Conservation (phyloP, 2,888 invertebrate genomes). For the Cataglyphis rosenhaueri region DNA sequence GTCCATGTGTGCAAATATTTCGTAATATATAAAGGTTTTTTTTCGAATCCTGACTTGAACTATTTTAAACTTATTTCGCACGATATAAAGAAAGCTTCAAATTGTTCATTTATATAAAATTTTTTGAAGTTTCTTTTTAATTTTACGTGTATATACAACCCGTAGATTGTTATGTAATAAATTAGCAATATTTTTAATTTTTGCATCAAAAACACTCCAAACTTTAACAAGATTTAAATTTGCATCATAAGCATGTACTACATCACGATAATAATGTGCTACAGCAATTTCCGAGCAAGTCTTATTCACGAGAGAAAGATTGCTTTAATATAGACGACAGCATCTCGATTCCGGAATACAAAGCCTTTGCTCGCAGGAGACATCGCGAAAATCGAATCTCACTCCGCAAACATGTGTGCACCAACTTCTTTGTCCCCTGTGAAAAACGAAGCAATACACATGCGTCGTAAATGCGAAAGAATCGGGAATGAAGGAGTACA, state of each 20-base stretch:
- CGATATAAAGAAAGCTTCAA: not conserved
- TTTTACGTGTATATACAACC: not conserved
- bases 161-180: not conserved
- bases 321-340: not conserved
- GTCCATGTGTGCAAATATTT: too few relatives aligned
- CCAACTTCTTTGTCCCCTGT: slow-evolving; percentile 54
- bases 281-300: not conserved
- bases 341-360: slow-evolving; percentile 9
- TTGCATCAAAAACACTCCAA: not conserved
- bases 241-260: not conserved
- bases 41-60: not conserved
- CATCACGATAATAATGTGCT: not conserved
- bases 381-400: slow-evolving; percentile 56
- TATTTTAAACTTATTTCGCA: not conserved
- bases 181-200: not conserved
- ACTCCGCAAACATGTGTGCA: not conserved
- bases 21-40: not conserved
- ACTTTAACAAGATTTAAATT: not conserved
- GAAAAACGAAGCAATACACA: slow-evolving; percentile 3
- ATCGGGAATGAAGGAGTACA: slow-evolving; percentile 13
- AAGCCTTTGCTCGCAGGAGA: not conserved
- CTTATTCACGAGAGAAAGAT: not conserved
- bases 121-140: not conserved
- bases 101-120: not conserved
- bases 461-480: not conserved